These are phyloP conservation scores for Ceyx cyanopectus DNA, from an alignment of 2,113 vertebrate species.

Conservation along the genomic window DNA sequence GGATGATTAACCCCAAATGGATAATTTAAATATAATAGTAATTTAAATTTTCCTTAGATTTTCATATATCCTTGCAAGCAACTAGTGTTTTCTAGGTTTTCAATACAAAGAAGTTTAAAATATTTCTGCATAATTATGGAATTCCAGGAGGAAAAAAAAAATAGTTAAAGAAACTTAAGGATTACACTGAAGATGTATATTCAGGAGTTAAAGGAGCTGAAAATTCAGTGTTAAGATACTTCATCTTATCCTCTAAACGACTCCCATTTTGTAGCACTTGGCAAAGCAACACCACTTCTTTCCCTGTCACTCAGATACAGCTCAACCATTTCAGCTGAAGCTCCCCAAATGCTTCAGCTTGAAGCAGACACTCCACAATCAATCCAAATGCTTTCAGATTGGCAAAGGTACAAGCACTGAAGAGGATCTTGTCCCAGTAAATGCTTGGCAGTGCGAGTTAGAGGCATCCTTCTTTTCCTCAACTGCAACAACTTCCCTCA, in stretches of 20 bases:
- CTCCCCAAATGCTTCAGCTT: not conserved
- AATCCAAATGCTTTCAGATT: slow-evolving; percentile 7
- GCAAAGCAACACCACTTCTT: not conserved
- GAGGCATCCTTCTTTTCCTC: not conserved
- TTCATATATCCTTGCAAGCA: not conserved
- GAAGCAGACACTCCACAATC: slow-evolving; percentile 14
- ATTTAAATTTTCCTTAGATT: not conserved
- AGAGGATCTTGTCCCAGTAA: not conserved
- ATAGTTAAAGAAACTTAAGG: not conserved
- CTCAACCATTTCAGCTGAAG: not conserved
- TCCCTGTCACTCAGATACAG: not conserved
- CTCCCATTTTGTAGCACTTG: not conserved
- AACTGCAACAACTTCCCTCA: not conserved
- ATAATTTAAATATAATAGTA: not conserved
- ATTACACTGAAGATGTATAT: not conserved
- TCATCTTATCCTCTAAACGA: not conserved
- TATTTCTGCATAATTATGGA: not conserved
- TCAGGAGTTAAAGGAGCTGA: not conserved
- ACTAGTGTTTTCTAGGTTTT: not conserved
- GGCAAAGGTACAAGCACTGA: slow-evolving; percentile 6
- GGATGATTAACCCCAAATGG: not conserved
- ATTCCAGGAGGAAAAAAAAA: not conserved
- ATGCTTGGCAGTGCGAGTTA: not conserved
- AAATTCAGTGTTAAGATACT: not conserved
- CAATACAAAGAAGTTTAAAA: not conserved